Base-by-base conservation (phyloP, 2,797 vertebrate species). In the Serranus cabrilla region DNA sequence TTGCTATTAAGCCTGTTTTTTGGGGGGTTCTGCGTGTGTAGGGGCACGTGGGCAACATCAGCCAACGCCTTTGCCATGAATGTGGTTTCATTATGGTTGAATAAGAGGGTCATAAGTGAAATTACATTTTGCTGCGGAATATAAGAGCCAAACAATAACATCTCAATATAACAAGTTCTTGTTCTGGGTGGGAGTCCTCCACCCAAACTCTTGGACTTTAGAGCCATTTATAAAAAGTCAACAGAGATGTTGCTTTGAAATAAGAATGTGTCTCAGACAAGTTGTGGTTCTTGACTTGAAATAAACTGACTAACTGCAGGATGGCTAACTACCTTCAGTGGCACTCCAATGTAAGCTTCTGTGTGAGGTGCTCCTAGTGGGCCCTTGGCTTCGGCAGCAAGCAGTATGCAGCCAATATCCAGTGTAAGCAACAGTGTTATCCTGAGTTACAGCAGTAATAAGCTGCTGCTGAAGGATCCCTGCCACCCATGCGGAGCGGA, bases 391-490 rank as follows among this genome's bases (percentile, higher is more conserved):
- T 49, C 43, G 58, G 34, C 66, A 45, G 63, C 40, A 31, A 46
- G 52, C 54, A 27, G 60, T 55, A 17, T 58, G 46, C 56, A 74
- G 85, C 78, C 58, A 64, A 55, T 67, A 78, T 78, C 66, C 78
- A 83, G 63, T 74, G 85, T 78, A 83, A 87, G 85, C 82, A 78
- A 20, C 69, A 52, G 70, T 63, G 71, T 73, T 72, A 78, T 77
- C 79, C 82, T 52, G 66, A 71, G 69, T 70, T 81, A 78, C 49
- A 78, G 70, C 70, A 57, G 71, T 91, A 90, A 92, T 92, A 85
- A 88, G 77, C 39, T 81, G 80, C 82, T 76, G 90, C 84, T 91
- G 89, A 93, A 83, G 72, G 90, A 92, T 89, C 80, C 47, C 61
- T 67, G 67, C 89, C 80, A 85, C 81, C 89, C 86, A 78, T 84